Evolutionary conservation across 2,888 invertebrate species (phyloP).

Genomic region (Netelia melanura): DNA sequence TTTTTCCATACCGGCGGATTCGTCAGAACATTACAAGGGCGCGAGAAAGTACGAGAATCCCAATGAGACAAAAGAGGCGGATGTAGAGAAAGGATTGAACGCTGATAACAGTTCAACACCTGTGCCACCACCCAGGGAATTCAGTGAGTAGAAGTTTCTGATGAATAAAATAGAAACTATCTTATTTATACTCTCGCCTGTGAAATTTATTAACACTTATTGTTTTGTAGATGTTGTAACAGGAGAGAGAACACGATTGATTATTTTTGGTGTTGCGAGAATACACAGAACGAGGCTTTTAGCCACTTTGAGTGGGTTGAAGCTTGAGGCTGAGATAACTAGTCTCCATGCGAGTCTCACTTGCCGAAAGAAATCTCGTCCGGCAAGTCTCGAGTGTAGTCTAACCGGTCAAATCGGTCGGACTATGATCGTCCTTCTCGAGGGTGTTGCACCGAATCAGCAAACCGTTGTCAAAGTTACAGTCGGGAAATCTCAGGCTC

Average conservation of each 20-base stretch:
- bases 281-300: conserved; percentile 94
- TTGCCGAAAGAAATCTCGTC: conserved; percentile 93
- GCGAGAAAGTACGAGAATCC: conserved; percentile 86
- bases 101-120: conserved; percentile 84
- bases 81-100: conserved; percentile 86
- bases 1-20: conserved; percentile 90
- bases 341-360: conserved; percentile 96
- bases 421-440: conserved; percentile 95
- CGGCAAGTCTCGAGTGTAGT: conserved; percentile 91
- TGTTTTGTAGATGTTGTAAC: conserved; percentile 84
- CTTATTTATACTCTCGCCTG: conserved; percentile 1
- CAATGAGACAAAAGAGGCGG: conserved; percentile 87
- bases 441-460: conserved; percentile 95
- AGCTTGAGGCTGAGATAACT: conserved; percentile 97
- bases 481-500: conserved; percentile 95
- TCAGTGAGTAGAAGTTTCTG: conserved; percentile 79
- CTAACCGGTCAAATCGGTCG: conserved; percentile 96
- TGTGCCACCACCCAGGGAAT: conserved; percentile 82
- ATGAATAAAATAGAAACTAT: conserved; percentile 21
- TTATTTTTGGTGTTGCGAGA: conserved; percentile 94
- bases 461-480: conserved; percentile 98
- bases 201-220: conserved; percentile 7
- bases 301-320: conserved; percentile 96
- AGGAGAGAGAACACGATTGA: conserved; percentile 90
- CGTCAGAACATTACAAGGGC: conserved; percentile 89